Conservation (phyloP, 2,113 vertebrate genomes). For the Oxyruncus cristatus region DNA sequence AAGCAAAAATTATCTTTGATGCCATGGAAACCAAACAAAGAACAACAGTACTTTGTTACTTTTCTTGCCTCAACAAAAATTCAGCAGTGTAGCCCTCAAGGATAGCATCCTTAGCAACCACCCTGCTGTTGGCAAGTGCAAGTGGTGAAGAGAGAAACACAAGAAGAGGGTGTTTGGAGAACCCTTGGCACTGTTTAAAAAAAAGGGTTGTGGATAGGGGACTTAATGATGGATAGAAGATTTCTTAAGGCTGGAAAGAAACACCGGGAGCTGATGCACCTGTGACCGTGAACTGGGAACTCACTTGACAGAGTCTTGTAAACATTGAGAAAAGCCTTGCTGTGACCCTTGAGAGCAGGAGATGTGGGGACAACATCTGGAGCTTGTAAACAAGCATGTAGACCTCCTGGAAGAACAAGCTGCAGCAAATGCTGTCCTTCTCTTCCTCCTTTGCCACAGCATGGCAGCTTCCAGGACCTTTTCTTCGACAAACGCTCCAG, state of each 20-base stretch:
- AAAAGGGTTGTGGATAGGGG: background rate
- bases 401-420: background rate
- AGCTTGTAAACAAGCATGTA: background rate
- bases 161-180: background rate
- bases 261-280: background rate
- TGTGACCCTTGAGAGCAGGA: background rate
- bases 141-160: background rate
- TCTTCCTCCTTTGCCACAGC: background rate
- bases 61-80: background rate
- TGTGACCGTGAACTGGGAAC: background rate
- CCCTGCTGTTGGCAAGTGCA: background rate
- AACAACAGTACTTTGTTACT: background rate
- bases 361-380: background rate
- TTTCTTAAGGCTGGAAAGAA: background rate
- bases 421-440: background rate
- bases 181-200: background rate
- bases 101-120: background rate
- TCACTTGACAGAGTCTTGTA: background rate
- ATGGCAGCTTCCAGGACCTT: background rate
- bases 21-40: slow-evolving; percentile 27
- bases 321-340: background rate
- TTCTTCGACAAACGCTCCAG: background rate
- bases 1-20: background rate
- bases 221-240: background rate
- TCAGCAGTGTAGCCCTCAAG: background rate